These are phyloP conservation scores for Habroteleia sp. DNA, from an alignment of 2,888 invertebrate species.

Conservation along the genomic window DNA sequence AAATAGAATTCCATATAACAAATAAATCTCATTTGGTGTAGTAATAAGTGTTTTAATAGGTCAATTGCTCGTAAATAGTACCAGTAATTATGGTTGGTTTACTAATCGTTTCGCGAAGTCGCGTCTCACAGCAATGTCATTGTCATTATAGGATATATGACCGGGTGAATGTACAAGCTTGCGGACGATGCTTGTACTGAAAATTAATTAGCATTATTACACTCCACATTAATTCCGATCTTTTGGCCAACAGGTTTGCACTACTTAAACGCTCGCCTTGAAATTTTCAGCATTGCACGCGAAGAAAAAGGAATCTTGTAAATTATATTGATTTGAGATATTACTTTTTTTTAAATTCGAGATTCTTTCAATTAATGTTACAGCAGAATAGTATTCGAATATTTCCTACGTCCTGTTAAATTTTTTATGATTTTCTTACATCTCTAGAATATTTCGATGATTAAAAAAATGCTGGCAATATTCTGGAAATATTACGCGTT, in stretches of 20 bases:
- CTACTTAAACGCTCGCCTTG: neutral
- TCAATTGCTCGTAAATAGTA: slow-evolving; percentile 26
- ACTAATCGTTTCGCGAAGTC: slow-evolving; percentile 34
- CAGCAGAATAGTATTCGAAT: no score
- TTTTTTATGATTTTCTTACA: no score
- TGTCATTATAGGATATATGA: slow-evolving; percentile 19
- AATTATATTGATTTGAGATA: no score
- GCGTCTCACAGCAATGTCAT: slow-evolving; percentile 32
- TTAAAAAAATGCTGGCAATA: no score
- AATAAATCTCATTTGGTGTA: neutral
- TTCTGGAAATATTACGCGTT: no score
- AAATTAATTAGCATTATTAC: slow-evolving; percentile 51
- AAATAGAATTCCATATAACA: no score
- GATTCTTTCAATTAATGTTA: no score
- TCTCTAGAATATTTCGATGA: no score
- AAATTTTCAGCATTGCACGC: no score
- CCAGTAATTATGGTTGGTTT: slow-evolving; percentile 21
- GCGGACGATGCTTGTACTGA: slow-evolving; percentile 29
- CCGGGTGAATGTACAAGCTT: slow-evolving; percentile 13
- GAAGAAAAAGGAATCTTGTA: no score
- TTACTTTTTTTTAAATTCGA: no score
- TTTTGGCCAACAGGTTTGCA: slow-evolving; percentile 2
- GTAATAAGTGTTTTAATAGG: slow-evolving; percentile 13
- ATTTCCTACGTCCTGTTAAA: no score
- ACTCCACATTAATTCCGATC: slow-evolving; percentile 45